Percentiles rank a stretch among this genome's conserved stretches.
Evolutionary conservation across 2,888 invertebrate genomes (phyloP).

Genomic region (Ophion costatus): DNA sequence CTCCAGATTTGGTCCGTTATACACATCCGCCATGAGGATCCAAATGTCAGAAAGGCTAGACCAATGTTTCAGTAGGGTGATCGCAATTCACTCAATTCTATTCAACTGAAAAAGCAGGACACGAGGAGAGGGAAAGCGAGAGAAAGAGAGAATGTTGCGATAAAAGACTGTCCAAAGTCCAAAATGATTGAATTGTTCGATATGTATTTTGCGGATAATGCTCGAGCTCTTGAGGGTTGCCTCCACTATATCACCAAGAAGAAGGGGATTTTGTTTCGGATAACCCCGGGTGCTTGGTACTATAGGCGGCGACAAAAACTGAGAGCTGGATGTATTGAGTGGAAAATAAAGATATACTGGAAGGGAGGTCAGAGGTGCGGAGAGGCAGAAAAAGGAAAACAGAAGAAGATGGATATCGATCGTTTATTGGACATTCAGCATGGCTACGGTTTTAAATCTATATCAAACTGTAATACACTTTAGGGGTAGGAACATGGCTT

Average conservation of each 20-base stretch:
- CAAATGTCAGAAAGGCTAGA: constrained; percentile 34
- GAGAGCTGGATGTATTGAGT: not conserved
- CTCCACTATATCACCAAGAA: constrained; percentile 7
- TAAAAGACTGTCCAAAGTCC: constrained; percentile 21
- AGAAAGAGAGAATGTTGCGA: constrained; percentile 48
- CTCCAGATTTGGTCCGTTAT: not conserved
- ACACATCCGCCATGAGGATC: not conserved
- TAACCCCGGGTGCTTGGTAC: not conserved
- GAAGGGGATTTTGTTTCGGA: constrained; percentile 5
- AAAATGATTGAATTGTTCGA: constrained; percentile 39
- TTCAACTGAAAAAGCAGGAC: constrained; percentile 8
- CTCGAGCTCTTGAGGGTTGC: not conserved
- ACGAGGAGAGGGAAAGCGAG: constrained; percentile 42
- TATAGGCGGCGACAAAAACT: not conserved
- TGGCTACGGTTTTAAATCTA: constrained; percentile 27
- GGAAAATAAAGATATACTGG: not conserved
- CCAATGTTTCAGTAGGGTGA: constrained; percentile 1
- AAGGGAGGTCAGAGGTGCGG: constrained; percentile 3
- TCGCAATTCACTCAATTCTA: constrained; percentile 1
- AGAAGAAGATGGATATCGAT: constrained; percentile 22
- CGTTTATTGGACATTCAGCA: constrained; percentile 62
- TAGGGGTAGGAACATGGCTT: constrained; percentile 14
- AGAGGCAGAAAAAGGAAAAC: not conserved
- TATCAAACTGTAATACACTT: not conserved
- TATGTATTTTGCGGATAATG: constrained; percentile 15